Evolutionary conservation across 2,113 vertebrate genomes (phyloP).

Genomic region (Nicator chloris): DNA sequence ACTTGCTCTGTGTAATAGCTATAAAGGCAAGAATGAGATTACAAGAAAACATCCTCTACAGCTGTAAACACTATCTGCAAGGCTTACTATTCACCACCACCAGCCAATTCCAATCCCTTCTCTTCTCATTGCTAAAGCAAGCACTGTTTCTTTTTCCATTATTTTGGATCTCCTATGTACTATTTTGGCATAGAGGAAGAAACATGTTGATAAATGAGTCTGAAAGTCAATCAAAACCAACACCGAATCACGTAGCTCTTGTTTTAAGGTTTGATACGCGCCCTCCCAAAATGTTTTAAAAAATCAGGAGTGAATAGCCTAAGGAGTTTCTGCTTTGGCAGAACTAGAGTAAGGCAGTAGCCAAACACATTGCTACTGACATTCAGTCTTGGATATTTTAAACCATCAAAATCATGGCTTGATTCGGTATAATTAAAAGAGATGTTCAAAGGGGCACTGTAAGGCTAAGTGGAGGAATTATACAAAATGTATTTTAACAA

Average conservation of each 20-base stretch:
- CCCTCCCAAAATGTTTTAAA: rapidly evolving
- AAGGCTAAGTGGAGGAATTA: conserved; percentile 54
- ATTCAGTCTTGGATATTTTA: conserved; percentile 31
- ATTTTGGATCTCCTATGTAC: neutral
- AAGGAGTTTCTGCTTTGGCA: conserved; percentile 34
- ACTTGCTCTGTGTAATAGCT: neutral
- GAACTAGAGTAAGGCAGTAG: neutral
- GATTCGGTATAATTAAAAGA: conserved; percentile 39
- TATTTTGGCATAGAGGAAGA: neutral
- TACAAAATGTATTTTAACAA: conserved; percentile 52
- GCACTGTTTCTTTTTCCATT: neutral
- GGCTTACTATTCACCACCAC: neutral
- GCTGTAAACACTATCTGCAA: conserved; percentile 18
- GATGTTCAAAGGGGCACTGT: conserved; percentile 26
- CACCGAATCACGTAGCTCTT: neutral
- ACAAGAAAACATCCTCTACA: conserved; percentile 1
- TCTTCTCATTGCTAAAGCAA: neutral
- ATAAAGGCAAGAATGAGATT: conserved; percentile 25
- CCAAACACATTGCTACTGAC: conserved; percentile 41
- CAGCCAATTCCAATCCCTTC: neutral
- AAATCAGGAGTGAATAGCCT: neutral
- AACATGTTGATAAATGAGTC: neutral
- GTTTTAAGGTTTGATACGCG: neutral
- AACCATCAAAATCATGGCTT: conserved; percentile 42
- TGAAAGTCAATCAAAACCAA: neutral